Base-by-base conservation (phyloP, 2,113 vertebrate genomes). In the Entosphenus tridentatus region DNA sequence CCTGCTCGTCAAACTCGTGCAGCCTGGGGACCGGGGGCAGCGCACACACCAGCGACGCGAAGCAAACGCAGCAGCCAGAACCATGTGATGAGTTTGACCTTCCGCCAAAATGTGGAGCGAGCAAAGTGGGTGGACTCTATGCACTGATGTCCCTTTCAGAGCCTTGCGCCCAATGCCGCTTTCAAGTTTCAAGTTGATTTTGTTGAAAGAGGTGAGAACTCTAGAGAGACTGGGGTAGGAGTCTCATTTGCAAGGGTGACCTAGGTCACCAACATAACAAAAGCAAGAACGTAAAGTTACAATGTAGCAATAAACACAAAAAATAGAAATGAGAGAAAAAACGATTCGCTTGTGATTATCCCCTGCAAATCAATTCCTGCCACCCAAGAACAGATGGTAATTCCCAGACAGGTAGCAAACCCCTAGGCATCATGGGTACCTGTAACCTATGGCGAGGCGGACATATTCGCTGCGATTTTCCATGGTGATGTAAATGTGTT, bases 1-100 rank as follows among this genome's bases (percentile, higher is more conserved):
- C 92, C 80, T 97, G 92, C 73, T 98, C 93, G 1, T 98, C 89
- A 76, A 96, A 98, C 76, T 98, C 93, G 68, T 95, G 93, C 72
- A 98, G 85, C 67, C 93, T 98, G 79, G 14, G 77, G 39, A 39
- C 39, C 62, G 72, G 73, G 70, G 16, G 69, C 55, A 68, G 65
- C 68, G 18, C 14, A 69, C 9, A 9, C 62, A 65, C 62, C 9
- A 9, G 17, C 21, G 39, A 14, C 11, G 14, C 56, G 6, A 56
- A 8, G 1, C 21, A 56, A 18, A 18, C 17, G n/a, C 56, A 12
- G 16, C 55, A 68, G 67, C 12, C 59, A 39, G 39, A 7, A 39
- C 39, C 39, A 39, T 39, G 39, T 5, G 39, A 5, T 39, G 39
- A 39, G 39, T 39, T 39, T 39, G 39, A 39, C 39, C 39, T 39